Evolutionary conservation across 2,888 invertebrate species (phyloP).

Genomic region (Eristalis pertinax): DNA sequence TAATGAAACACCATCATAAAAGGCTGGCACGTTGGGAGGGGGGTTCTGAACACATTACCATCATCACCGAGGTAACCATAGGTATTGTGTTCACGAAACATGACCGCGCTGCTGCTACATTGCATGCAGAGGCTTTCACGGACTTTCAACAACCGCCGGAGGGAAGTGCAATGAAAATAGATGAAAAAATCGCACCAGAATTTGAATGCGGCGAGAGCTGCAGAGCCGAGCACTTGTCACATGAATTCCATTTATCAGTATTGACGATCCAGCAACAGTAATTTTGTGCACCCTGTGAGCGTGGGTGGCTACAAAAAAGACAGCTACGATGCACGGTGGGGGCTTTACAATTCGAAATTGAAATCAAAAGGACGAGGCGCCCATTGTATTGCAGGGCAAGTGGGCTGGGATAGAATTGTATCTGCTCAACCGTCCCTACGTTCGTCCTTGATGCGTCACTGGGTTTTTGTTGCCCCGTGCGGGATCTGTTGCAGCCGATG

Average conservation of each 20-base stretch:
- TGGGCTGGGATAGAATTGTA: neutral
- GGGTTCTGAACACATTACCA: neutral
- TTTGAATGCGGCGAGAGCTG: constrained; percentile 35
- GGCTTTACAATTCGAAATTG: constrained; percentile 33
- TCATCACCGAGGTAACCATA: constrained; percentile 39
- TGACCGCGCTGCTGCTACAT: neutral
- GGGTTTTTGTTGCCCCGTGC: neutral
- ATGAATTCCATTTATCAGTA: constrained; percentile 35
- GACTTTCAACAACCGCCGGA: neutral
- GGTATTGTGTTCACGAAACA: constrained; percentile 31
- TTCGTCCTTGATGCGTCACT: neutral
- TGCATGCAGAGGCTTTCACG: neutral
- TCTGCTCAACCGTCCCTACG: neutral
- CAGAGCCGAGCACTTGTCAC: constrained; percentile 24
- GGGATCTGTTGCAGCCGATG: neutral
- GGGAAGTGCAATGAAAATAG: neutral
- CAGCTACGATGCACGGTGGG: neutral
- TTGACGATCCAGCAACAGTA: constrained; percentile 20
- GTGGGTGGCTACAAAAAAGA: neutral
- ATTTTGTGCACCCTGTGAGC: neutral
- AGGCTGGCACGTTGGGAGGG: neutral
- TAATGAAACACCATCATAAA: constrained; percentile 2
- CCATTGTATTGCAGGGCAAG: neutral
- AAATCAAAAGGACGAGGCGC: constrained; percentile 15
- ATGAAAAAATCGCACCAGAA: constrained; percentile 5